Base-by-base conservation (phyloP, 2,113 vertebrate genomes). In the Pygathrix nemaeus region DNA sequence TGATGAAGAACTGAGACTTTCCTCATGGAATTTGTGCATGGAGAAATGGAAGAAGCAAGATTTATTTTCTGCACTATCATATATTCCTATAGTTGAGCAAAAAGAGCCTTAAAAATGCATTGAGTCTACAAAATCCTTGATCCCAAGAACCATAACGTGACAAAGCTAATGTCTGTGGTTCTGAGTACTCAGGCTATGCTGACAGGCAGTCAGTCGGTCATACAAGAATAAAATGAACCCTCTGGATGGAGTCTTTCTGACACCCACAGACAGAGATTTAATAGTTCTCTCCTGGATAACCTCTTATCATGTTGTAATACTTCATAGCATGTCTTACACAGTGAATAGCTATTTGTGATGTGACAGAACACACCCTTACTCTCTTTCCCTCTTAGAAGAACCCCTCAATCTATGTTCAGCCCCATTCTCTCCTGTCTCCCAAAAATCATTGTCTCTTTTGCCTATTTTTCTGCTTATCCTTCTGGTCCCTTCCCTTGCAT, bases 101-200 rank as follows among this genome's bases (percentile, higher is more conserved):
- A 30, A 80, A 78, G 9, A 57, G 6, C 8, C 59, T 89, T 55
- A 75, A 75, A 93, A 89, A 59, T 72, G 32, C 8, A 72, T 43
- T 59, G 9, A 45, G 18, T 79, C 64, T 92, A 93, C 30, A 93
- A 82, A 90, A 93, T n/a, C 66, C 73, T 83, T 88, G 38, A 94
- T 93, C 87, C 61, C 45, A 81, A 78, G 72, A 52, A 82, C 16
- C 2, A 23, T 43, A n/a, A 59, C 80, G 50, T 84, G 43, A 59
- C 66, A 83, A 83, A 86, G 40, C 17, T 88, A 27, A 6, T 27
- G 13, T 57, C 43, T 66, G 30, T 75, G 40, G 25, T 64, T 85
- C 38, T 43, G 8, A 40, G 38, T 55, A 73, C 82, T 52, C 38
- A 59, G 86, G 59, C 11, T 61, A 27, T 16, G 4, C 20, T 76